Base-by-base conservation (phyloP, 2,888 invertebrate species). In the Synanthedon formicaeformis region DNA sequence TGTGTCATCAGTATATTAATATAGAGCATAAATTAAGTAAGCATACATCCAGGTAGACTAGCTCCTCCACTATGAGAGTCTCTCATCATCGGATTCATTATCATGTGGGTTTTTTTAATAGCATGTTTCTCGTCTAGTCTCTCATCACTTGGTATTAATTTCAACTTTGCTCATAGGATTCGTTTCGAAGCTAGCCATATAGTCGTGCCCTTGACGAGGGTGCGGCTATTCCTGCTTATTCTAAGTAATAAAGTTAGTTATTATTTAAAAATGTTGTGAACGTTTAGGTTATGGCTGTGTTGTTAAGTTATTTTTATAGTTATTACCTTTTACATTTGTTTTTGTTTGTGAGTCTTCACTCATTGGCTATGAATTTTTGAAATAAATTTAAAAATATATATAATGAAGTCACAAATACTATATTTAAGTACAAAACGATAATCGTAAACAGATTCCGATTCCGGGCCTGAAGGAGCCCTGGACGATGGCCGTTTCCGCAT, bases 31-130 rank as follows among this genome's bases (percentile, higher is more conserved):
- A 49, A 23, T 13, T 49, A 49, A 27, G 27, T 27, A 27, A 27
- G 27, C 27, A 34, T 34, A 34, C 34, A 34, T 34, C 34, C 10
- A 34, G 10, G 34, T 34, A 34, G 34, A 34, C 5, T 10, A 34
- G 34, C 34, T 34, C 27, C 27, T 27, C 34, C 34, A 34, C 34
- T 10, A 5, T 23, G 5, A 23, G 23, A 23, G 23, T 23, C 34
- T 34, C 8, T 34, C 14, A 45, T 65, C 75, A 78, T 78, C 69
- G 83, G 83, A 81, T 82, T 49, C 81, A 61, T 67, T 73, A 78
- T 82, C 86, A 85, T 86, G 86, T 86, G 86, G 86, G 86, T 85
- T 85, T 86, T 85, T 85, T 85, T 85, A 85, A 86, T 86, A 76
- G 86, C 86, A 86, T 86, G 80, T 69, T 65, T 67, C 14, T 50